Conservation (phyloP, 2,797 vertebrate species). For the Monodelphis domestica region DNA sequence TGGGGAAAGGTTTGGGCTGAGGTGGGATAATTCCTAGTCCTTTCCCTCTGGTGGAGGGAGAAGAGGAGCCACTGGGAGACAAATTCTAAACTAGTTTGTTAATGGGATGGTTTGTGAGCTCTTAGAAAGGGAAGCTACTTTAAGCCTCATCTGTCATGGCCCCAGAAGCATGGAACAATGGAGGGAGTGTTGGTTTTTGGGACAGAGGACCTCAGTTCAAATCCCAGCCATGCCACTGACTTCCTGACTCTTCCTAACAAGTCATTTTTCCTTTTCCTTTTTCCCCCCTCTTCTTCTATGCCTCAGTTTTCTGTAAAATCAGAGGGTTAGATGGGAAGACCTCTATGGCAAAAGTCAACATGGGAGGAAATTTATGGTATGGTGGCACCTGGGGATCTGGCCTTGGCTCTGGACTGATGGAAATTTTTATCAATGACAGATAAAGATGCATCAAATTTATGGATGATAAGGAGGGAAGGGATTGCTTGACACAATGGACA, state of each 20-base stretch:
- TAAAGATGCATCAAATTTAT: background rate
- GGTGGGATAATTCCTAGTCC: background rate
- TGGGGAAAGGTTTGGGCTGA: background rate
- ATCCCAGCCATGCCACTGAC: background rate
- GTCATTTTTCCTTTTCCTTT: background rate
- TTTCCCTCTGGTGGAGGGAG: background rate
- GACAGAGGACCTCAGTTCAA: background rate
- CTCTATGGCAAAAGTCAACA: background rate
- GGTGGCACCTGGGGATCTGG: background rate
- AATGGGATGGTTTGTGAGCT: background rate
- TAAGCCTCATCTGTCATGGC: background rate
- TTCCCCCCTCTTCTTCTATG: too few species aligned
- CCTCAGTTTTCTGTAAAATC: background rate
- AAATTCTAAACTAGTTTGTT: background rate
- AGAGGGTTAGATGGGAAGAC: background rate
- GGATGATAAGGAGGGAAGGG: background rate
- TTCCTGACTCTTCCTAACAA: background rate
- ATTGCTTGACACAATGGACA: background rate
- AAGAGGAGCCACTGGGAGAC: background rate
- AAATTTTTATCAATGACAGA: background rate
- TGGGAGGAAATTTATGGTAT: background rate
- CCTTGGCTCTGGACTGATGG: background rate
- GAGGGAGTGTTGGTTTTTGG: background rate
- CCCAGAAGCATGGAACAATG: background rate
- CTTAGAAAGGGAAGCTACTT: background rate